A percentile compares a stretch with the other conserved stretches of the same genome.
phyloP scores from a whole-genome alignment of 2,888 invertebrate genomes.

The Ctena decussata region DNA sequence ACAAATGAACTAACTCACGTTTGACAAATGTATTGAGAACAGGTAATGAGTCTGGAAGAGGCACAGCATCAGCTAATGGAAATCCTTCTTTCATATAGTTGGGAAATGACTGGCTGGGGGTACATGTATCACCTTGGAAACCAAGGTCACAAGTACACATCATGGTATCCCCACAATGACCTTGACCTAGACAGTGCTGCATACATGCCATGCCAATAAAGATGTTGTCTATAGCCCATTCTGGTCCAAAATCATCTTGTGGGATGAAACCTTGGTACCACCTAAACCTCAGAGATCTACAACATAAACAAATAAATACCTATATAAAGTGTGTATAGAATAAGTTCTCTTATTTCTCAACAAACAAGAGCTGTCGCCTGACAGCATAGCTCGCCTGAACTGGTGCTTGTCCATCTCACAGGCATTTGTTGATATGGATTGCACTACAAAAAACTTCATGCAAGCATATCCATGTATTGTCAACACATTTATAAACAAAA shows the following conservation, averaged over 20 bases:
- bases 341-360: too few species aligned
- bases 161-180: conserved; percentile 71
- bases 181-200: conserved; percentile 87
- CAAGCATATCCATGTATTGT: too few species aligned
- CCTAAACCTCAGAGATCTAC: conserved; percentile 85
- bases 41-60: conserved; percentile 41
- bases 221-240: conserved; percentile 87
- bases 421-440: too few species aligned
- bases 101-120: conserved; percentile 69
- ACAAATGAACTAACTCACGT: conserved; percentile 53
- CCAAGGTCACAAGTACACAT: conserved; percentile 78
- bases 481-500: too few species aligned
- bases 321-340: too few species aligned
- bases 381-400: too few species aligned
- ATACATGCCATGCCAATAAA: conserved; percentile 87
- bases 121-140: conserved; percentile 80
- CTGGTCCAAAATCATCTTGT: conserved; percentile 80
- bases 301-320: not conserved
- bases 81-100: conserved; percentile 85
- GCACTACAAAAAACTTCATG: too few species aligned
- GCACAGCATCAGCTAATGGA: conserved; percentile 65
- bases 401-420: too few species aligned
- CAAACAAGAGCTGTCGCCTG: too few species aligned
- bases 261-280: conserved; percentile 86
- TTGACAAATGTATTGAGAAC: conserved; percentile 57